phyloP scores from a whole-genome alignment of 2,797 vertebrate species.

The Bucorvus abyssinicus region DNA sequence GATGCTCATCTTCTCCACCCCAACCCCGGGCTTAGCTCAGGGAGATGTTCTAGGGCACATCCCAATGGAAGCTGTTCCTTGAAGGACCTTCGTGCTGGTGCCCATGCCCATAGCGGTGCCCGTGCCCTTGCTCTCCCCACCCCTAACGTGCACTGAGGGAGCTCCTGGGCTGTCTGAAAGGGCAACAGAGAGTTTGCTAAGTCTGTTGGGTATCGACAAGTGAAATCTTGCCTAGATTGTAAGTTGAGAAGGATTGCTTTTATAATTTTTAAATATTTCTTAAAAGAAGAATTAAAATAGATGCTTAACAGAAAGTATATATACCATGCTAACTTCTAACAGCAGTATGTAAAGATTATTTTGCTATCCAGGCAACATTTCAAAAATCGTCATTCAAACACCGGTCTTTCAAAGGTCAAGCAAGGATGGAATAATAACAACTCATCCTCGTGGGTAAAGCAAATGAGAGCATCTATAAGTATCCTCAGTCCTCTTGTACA shows the following conservation, averaged over 20 bases:
- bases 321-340: not conserved
- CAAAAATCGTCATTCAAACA: not conserved
- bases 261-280: not conserved
- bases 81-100: not conserved
- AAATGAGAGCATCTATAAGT: too few relatives aligned
- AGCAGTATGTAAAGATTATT: not conserved
- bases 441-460: not conserved
- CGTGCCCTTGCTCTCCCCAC: rapidly evolving
- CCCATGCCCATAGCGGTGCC: not conserved
- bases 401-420: not conserved
- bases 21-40: not conserved
- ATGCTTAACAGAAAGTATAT: too few relatives aligned
- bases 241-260: not conserved
- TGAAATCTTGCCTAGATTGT: not conserved
- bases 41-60: not conserved
- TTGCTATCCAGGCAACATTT: not conserved
- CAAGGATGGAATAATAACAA: not conserved
- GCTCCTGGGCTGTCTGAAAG: not conserved
- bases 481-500: not conserved
- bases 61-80: not conserved
- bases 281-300: not conserved
- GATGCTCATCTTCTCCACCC: not conserved
- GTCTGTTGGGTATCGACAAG: not conserved
- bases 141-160: not conserved
- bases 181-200: not conserved